Evolutionary conservation across 2,888 invertebrate genomes (phyloP), one percentile per base, ranked within the genome.

Genomic region (Dryococelus australis): DNA sequence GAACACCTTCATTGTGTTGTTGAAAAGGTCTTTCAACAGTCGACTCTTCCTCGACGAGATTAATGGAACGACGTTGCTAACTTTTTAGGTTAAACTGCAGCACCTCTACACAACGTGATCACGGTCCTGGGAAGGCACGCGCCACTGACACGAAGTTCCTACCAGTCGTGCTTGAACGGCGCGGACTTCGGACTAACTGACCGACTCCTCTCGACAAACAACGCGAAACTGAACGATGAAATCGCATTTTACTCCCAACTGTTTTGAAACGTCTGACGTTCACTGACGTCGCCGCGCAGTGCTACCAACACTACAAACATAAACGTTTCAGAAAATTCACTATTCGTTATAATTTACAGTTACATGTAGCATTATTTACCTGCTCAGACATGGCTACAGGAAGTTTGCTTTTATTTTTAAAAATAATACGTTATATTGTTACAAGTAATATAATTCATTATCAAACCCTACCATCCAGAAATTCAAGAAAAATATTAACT

Each of bases 1-100:
- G 43, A 43, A 43, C 24, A n/a, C 78, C 78, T 85, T 84, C 84
- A 85, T 87, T 43, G 43, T 87, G 10, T 84, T 65, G 65, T 12
- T 24, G 65, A 65, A 65, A 65, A n/a, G 0, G 10, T 65, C 65
- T 65, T 65, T 51, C 51, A 51, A 20, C 3, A 16, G 6, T 47
- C 47, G 8, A 47, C 12, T 6, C 47, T 47, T n/a, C 24, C 2
- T 65, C 0, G 65, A n/a, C 20, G 1, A 65, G 16, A 65, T 65
- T 65, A 65, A 65, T 16, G 12, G 16, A 47, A 47, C 47, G 47
- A 13, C 8, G 47, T 65, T 24, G 20, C 51, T 20, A 51, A 51
- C 24, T 16, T 8, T 65, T 0, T 65, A 65, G 65, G 65, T 65
- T 65, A 65, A 5, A 4, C 10, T 9, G 16, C 65, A 65, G 65